Conservation (phyloP, 2,888 invertebrate species). For the Stenolophus ochropezus region DNA sequence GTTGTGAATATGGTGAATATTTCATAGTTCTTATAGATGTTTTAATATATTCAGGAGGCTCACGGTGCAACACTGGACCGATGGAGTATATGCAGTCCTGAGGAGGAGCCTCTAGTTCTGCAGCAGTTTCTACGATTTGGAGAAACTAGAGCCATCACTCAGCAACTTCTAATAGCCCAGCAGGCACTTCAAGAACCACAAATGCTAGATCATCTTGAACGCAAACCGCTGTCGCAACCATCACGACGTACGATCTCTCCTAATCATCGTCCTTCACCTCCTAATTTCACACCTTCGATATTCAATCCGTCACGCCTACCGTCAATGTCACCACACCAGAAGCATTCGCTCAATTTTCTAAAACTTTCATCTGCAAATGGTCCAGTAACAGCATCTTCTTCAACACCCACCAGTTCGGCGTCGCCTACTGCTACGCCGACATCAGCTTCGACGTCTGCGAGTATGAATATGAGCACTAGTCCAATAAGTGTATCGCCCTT, state of each 20-base stretch:
- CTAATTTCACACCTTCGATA: slow-evolving; percentile 74
- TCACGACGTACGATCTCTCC: slow-evolving; percentile 79
- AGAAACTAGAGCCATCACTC: slow-evolving; percentile 89
- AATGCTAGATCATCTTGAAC: slow-evolving; percentile 76
- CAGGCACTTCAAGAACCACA: slow-evolving; percentile 76
- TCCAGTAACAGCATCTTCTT: slow-evolving; percentile 68
- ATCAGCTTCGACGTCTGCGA: neutral
- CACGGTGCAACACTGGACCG: slow-evolving; percentile 89
- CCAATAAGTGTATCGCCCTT: slow-evolving; percentile 84
- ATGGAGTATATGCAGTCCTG: slow-evolving; percentile 91
- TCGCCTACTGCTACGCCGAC: slow-evolving; percentile 69
- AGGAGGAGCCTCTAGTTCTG: slow-evolving; percentile 93
- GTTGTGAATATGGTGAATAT: neutral
- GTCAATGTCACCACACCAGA: slow-evolving; percentile 73
- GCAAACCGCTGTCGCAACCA: slow-evolving; percentile 70
- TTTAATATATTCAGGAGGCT: slow-evolving; percentile 82
- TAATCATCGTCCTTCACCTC: slow-evolving; percentile 80
- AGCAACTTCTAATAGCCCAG: slow-evolving; percentile 79
- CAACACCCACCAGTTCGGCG: neutral
- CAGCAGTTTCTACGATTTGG: slow-evolving; percentile 94
- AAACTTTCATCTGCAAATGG: slow-evolving; percentile 73
- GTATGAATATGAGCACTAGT: slow-evolving; percentile 75
- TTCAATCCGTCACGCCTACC: slow-evolving; percentile 71
- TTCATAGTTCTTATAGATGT: slow-evolving; percentile 4
- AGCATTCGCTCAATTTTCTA: slow-evolving; percentile 72